A percentile compares a stretch with the other conserved stretches of the same genome.
phyloP scores from a whole-genome alignment of 2,797 vertebrate genomes.

The Chaenodraco wilsoni region DNA sequence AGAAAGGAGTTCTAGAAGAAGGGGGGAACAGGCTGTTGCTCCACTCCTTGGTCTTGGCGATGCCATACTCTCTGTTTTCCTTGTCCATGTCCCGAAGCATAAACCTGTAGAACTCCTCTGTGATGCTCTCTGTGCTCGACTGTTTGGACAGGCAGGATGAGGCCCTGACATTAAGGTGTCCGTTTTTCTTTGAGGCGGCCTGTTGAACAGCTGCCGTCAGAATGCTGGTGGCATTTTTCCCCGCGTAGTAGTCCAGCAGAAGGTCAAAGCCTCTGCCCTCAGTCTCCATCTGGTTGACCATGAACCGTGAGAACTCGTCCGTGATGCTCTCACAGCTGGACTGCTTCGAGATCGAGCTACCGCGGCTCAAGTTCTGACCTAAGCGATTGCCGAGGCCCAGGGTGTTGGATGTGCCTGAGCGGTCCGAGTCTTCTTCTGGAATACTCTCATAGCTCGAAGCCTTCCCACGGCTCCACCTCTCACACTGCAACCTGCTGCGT shows the following conservation, averaged over 20 bases:
- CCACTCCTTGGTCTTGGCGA: conserved; percentile 91
- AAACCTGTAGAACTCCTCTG: conserved; percentile 96
- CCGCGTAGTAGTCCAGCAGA: conserved; percentile 96
- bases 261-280: conserved; percentile 97
- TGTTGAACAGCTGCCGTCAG: conserved; percentile 93
- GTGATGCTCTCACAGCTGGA: conserved; percentile 99
- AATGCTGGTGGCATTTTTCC: conserved; percentile 95
- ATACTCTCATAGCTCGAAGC: conserved; percentile 97
- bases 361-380: conserved; percentile 91
- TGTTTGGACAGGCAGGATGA: conserved; percentile 95
- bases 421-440: conserved; percentile 90
- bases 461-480: conserved; percentile 92
- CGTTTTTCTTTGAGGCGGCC: conserved; percentile 89
- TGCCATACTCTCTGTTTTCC: conserved; percentile 88
- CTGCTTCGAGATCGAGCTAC: conserved; percentile 98
- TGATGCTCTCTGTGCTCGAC: conserved; percentile 98
- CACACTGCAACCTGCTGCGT: conserved; percentile 90
- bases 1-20: conserved; percentile 86
- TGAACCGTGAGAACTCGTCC: conserved; percentile 97
- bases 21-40: conserved; percentile 87
- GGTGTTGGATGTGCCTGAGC: conserved; percentile 83
- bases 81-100: conserved; percentile 95
- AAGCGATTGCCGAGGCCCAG: conserved; percentile 86
- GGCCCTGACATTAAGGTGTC: conserved; percentile 89
- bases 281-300: conserved; percentile 98